Conservation (phyloP, 1,140 invertebrate genomes). For the Epicauta chinensis region DNA sequence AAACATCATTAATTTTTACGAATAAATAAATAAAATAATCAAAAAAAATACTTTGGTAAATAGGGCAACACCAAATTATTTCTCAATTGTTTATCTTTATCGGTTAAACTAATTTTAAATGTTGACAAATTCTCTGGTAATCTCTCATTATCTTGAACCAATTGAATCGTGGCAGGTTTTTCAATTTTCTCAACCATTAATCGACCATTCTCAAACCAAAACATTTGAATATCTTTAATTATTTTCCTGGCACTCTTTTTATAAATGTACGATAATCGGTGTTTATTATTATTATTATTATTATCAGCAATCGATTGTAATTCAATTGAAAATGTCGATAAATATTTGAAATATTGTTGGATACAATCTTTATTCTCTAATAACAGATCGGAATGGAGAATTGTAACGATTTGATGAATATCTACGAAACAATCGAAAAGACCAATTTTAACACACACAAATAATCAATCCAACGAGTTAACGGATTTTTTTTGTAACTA, state of each 20-base stretch:
- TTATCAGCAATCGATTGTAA: conserved; percentile 3
- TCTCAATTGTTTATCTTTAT: conserved; percentile 48
- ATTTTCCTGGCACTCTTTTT: conserved; percentile 45
- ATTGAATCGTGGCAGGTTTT: conserved; percentile 38
- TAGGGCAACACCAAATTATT: conserved; percentile 51
- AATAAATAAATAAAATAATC: background rate
- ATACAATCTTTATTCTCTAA: too few species aligned
- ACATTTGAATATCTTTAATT: conserved; percentile 44
- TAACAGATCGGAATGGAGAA: too few species aligned
- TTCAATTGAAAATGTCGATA: conserved; percentile 44
- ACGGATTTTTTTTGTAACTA: too few species aligned
- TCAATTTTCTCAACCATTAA: conserved; percentile 42
- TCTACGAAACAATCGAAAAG: too few species aligned
- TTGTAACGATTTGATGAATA: too few species aligned
- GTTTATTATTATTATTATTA: conserved; percentile 31
- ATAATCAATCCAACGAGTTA: too few species aligned
- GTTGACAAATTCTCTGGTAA: conserved; percentile 47
- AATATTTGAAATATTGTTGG: conserved; percentile 42
- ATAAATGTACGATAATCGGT: conserved; percentile 44
- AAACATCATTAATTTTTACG: too few species aligned
- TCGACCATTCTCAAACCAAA: conserved; percentile 40
- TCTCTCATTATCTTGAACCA: conserved; percentile 37
- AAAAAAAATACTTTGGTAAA: conserved; percentile 34
- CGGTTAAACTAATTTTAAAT: conserved; percentile 52
- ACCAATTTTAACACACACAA: too few species aligned